phyloP scores from a whole-genome alignment of 2,888 invertebrate species.

The Mythimna ferrago region DNA sequence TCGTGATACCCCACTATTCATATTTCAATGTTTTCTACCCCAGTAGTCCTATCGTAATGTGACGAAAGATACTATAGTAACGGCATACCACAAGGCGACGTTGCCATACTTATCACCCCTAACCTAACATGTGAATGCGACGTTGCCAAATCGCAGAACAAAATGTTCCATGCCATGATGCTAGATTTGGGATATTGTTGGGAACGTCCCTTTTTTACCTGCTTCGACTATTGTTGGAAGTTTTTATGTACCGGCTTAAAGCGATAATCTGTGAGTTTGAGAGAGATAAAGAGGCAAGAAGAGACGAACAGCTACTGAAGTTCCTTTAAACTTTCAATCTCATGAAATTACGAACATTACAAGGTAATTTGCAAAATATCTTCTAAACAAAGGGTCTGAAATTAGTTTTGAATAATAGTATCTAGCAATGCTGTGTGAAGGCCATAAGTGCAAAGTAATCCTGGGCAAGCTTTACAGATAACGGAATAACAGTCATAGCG shows the following conservation, averaged over 20 bases:
- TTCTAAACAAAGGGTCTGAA: neutral
- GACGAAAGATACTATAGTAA: constrained; percentile 47
- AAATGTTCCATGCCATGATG: constrained; percentile 65
- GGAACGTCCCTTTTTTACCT: constrained; percentile 78
- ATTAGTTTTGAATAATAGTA: neutral
- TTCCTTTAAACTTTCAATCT: neutral
- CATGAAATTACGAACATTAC: neutral
- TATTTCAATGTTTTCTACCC: constrained; percentile 28
- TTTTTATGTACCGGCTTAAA: constrained; percentile 59
- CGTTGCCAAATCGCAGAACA: constrained; percentile 81
- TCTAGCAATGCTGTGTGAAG: neutral
- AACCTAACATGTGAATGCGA: constrained; percentile 70
- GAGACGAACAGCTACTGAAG: neutral
- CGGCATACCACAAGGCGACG: constrained; percentile 66
- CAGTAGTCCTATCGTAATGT: constrained; percentile 40
- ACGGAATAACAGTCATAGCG: neutral
- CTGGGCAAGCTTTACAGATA: neutral
- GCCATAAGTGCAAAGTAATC: neutral
- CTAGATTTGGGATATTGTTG: constrained; percentile 73
- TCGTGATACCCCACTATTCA: neutral
- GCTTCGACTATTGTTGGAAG: constrained; percentile 72
- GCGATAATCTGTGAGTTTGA: constrained; percentile 32
- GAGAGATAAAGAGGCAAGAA: constrained; percentile 10
- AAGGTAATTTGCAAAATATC: neutral
- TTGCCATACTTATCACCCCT: constrained; percentile 77